phyloP scores from a whole-genome alignment of 2,113 vertebrate species.

The Smithornis capensis region DNA sequence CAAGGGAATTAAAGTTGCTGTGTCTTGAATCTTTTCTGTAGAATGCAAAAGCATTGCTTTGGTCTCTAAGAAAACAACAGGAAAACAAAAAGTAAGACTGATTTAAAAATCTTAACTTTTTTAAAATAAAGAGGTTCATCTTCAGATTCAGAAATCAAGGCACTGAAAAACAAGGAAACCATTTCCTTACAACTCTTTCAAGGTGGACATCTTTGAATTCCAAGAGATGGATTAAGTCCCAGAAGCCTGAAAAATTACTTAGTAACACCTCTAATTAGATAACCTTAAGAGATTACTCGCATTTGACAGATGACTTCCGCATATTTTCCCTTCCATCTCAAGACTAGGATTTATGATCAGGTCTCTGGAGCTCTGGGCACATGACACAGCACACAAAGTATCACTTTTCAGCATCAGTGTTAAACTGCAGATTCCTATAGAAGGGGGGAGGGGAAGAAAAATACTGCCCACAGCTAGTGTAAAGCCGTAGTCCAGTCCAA shows the following conservation, averaged over 20 bases:
- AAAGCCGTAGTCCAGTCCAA: background rate
- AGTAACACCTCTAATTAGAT: background rate
- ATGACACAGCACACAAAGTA: rapidly evolving
- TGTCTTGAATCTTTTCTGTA: background rate
- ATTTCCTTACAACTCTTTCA: background rate
- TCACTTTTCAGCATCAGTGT: background rate
- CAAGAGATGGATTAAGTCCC: background rate
- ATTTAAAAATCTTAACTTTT: background rate
- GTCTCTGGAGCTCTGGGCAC: background rate
- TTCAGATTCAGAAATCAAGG: background rate
- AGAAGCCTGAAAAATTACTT: constrained; percentile 13
- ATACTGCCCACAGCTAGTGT: background rate
- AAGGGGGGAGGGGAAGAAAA: too few relatives aligned
- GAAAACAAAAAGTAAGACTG: background rate
- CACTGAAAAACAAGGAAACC: background rate
- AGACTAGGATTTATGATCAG: background rate
- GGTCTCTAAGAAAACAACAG: background rate
- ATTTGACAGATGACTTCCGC: background rate
- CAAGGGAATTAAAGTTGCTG: background rate
- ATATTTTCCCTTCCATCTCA: background rate
- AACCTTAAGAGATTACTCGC: background rate
- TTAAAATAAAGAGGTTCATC: background rate
- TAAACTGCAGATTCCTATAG: background rate
- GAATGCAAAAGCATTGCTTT: background rate
- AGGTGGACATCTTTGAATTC: background rate